Evolutionary conservation across 2,888 invertebrate species (phyloP).

Genomic region (Cerastoderma edule): DNA sequence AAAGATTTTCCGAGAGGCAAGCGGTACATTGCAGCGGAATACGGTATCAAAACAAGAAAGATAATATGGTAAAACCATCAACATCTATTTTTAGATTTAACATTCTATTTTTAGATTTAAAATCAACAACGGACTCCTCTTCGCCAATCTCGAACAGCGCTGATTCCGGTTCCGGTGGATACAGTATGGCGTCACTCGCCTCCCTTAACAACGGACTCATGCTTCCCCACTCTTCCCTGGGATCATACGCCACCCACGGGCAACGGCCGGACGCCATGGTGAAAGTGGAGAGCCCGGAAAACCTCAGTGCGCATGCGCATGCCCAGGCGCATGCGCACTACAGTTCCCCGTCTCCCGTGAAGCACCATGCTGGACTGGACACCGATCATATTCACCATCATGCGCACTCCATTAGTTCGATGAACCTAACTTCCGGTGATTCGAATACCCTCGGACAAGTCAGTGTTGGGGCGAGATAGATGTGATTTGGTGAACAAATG

Average conservation of each 20-base stretch:
- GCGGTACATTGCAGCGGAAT: no score
- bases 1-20: no score
- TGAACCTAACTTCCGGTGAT: constrained; percentile 57
- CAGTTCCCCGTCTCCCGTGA: constrained; percentile 37
- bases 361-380: constrained; percentile 59
- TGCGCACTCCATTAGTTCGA: constrained; percentile 49
- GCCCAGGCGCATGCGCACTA: no score
- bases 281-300: constrained; percentile 64
- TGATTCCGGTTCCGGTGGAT: constrained; percentile 42
- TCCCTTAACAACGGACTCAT: constrained; percentile 53
- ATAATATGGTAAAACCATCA: no score
- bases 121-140: constrained; percentile 49
- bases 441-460: constrained; percentile 57
- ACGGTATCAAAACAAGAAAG: no score
- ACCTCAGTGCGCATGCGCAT: constrained; percentile 58
- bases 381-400: constrained; percentile 54
- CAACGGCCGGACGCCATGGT: constrained; percentile 49
- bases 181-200: constrained; percentile 52
- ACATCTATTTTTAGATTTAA: no score
- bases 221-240: constrained; percentile 35
- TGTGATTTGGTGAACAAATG: no score
- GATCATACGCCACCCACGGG: constrained; percentile 35
- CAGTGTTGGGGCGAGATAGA: constrained; percentile 65
- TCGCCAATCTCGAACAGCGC: constrained; percentile 17
- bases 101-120: constrained; percentile 59